Percentiles rank a stretch among this genome's conserved stretches.
These are phyloP conservation scores for Stegophylla sp. DNA, from an alignment of 2,888 invertebrate genomes.

Conservation along the genomic window DNA sequence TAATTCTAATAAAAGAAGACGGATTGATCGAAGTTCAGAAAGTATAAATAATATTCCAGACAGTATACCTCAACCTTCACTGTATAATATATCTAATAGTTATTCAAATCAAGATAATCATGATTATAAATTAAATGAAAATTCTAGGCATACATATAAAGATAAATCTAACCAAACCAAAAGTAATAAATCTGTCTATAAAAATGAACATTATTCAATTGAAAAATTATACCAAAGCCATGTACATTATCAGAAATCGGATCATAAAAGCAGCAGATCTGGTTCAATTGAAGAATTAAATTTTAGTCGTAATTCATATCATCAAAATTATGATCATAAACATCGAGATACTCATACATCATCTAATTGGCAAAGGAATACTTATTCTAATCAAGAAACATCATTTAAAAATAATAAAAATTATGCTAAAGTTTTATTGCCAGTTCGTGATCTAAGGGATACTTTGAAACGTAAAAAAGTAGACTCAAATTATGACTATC, in stretches of 20 bases:
- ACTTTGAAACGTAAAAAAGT: slow-evolving; percentile 25
- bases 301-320: neutral
- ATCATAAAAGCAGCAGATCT: neutral
- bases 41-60: slow-evolving; percentile 35
- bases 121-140: neutral
- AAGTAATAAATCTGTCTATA: neutral
- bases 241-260: slow-evolving; percentile 1
- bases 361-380: slow-evolving; percentile 4
- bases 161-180: neutral
- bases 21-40: slow-evolving; percentile 19
- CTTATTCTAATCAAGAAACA: slow-evolving; percentile 16
- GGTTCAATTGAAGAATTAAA: slow-evolving; percentile 5
- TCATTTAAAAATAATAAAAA: neutral
- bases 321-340: slow-evolving; percentile 22
- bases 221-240: neutral
- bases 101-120: slow-evolving; percentile 13
- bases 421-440: neutral
- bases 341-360: neutral
- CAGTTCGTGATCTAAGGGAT: slow-evolving; percentile 41
- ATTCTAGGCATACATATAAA: neutral
- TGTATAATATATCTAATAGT: neutral
- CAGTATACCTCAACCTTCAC: slow-evolving; percentile 42
- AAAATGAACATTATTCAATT: neutral
- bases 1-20: neutral
- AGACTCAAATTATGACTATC: slow-evolving; percentile 1